Evolutionary conservation across 2,797 vertebrate species (phyloP), one percentile per base, ranked within the genome.

Genomic region (Rhincodon typus): DNA sequence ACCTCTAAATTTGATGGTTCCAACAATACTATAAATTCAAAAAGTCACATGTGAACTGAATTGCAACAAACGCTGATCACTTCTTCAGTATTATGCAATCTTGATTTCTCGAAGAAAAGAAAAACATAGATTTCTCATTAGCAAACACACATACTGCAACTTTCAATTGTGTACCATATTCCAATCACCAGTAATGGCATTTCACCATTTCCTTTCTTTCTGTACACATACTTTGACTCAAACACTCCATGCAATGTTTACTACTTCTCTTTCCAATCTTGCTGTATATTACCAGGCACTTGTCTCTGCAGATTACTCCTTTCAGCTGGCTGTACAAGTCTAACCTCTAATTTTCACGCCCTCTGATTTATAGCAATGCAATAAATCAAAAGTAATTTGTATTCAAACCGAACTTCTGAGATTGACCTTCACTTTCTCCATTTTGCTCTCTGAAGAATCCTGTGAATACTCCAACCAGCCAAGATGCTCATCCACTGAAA

Each of bases 401-500:
- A n/a, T n/a, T n/a, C n/a, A n/a, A n/a, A n/a, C n/a, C n/a, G n/a
- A n/a, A n/a, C n/a, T 98, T 97, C 98, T 98, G 96, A 99, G 98
- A 96, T 98, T 99, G 96, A 97, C 98, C 97, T 98, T 98, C 88
- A 97, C 96, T 0, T 53, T 96, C 90, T 95, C 97, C 0, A 96
- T 97, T 96, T 96, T 97, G 0, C 97, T 97, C 96, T 97, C 97
- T 0, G 96, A 96, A 0, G 97, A 96, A 87, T 97, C 96, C 4
- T 97, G 53, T 0, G 97, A 88, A 3, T 96, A 97, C 96, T 98
- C 97, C 7, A 97, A 97, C 46, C 97, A 96, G 91, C 98, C 98
- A 96, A 99, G 97, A 96, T 98, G 97, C 97, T 98, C 98, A 79
- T 99, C 98, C 0, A 98, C 98, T 0, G 98, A 99, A 95, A 98